These are phyloP conservation scores for Chlorospingus flavigularis DNA, from an alignment of 2,797 vertebrate genomes.

Conservation along the genomic window DNA sequence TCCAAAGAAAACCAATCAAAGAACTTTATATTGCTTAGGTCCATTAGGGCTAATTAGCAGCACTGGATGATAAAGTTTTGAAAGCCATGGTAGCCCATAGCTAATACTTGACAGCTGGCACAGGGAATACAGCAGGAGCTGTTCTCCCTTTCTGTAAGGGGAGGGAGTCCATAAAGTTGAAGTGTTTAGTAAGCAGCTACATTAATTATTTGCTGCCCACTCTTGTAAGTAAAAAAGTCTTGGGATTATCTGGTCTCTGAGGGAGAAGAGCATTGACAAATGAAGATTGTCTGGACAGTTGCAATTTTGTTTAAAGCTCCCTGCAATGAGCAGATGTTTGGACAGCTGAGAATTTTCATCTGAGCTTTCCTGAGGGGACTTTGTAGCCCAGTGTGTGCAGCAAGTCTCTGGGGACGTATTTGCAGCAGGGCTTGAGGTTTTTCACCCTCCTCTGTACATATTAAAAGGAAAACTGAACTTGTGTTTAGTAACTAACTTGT, in stretches of 20 bases:
- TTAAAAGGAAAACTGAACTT: not conserved
- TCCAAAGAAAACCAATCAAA: not conserved
- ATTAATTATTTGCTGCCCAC: not conserved
- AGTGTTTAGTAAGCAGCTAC: not conserved
- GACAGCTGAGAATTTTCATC: not conserved
- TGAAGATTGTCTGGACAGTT: not conserved
- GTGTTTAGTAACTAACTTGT: not conserved
- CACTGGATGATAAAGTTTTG: constrained; percentile 44
- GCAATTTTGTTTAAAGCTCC: not conserved
- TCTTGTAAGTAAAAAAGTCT: not conserved
- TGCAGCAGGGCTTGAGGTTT: not conserved
- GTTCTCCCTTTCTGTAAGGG: not conserved
- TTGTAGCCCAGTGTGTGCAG: not conserved
- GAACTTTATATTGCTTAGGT: not conserved
- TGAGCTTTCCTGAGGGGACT: not conserved
- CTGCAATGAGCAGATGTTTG: not conserved
- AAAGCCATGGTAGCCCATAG: constrained; percentile 14
- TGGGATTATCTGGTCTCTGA: not conserved
- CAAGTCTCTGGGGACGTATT: not conserved
- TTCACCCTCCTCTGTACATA: not conserved
- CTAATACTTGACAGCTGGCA: constrained; percentile 39
- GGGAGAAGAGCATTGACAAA: not conserved
- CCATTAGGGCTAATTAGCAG: constrained; percentile 27
- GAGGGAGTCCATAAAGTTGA: not conserved
- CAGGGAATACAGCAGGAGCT: not conserved